Percentiles rank a stretch among this genome's conserved stretches.
Conservation (phyloP, 2,888 invertebrate species). For the Heliconius ethilla region DNA sequence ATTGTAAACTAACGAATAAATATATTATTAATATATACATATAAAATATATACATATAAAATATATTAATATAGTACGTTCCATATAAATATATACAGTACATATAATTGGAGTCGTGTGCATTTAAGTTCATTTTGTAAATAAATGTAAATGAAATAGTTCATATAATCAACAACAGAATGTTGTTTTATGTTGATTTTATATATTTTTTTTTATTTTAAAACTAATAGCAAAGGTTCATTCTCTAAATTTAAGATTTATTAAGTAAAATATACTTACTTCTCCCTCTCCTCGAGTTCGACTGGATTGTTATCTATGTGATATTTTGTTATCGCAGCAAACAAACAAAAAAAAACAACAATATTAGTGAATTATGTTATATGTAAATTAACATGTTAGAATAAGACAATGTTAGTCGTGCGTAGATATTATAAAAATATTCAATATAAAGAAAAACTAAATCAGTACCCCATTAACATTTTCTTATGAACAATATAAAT, state of each 20-base stretch:
- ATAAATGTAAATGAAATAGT: conserved; percentile 15
- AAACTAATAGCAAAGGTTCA: conserved; percentile 31
- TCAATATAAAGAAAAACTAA: background rate
- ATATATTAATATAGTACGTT: background rate
- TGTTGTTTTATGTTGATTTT: conserved; percentile 20
- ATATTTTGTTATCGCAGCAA: conserved; percentile 67
- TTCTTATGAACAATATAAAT: conserved; percentile 1
- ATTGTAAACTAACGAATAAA: conserved; percentile 3
- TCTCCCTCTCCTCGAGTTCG: conserved; percentile 91
- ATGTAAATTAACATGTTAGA: conserved; percentile 6
- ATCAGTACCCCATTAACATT: background rate
- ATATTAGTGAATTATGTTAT: conserved; percentile 41
- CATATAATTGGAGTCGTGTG: conserved; percentile 7
- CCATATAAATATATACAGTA: background rate
- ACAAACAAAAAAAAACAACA: conserved; percentile 65
- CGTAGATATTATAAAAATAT: background rate
- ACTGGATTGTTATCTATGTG: conserved; percentile 89
- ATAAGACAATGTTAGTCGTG: background rate
- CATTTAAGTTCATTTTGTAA: conserved; percentile 9
- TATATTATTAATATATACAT: conserved; percentile 12
- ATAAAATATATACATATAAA: conserved; percentile 12
- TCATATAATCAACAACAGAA: conserved; percentile 26
- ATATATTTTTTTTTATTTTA: background rate
- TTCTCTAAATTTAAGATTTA: conserved; percentile 35
- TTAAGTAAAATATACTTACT: conserved; percentile 84